phyloP scores from a whole-genome alignment of 2,888 invertebrate species.

The Tinea semifulvella region DNA sequence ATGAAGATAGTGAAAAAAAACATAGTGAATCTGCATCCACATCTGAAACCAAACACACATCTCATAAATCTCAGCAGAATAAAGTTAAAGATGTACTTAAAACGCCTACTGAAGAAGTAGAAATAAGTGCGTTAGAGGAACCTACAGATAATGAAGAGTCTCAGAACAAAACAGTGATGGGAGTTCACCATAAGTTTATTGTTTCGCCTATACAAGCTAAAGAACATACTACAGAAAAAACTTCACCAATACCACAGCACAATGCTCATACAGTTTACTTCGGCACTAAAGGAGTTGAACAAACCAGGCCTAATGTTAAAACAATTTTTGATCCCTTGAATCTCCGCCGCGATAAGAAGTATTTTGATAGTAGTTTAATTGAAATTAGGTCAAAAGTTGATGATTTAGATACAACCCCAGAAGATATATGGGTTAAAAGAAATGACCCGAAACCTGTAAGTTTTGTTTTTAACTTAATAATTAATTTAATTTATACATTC shows the following conservation, averaged over 20 bases:
- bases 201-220: constrained; percentile 42
- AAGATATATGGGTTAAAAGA: constrained; percentile 78
- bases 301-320: constrained; percentile 68
- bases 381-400: constrained; percentile 81
- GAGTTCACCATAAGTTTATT: constrained; percentile 50
- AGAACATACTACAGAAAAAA: constrained; percentile 50
- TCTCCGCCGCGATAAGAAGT: constrained; percentile 78
- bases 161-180: constrained; percentile 46
- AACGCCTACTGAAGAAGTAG: constrained; percentile 65
- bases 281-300: constrained; percentile 67
- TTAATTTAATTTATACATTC: neutral
- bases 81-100: neutral
- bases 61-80: neutral
- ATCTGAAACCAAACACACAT: neutral
- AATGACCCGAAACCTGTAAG: constrained; percentile 67
- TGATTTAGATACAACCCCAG: constrained; percentile 69
- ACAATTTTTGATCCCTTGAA: constrained; percentile 65
- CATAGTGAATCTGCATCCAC: constrained; percentile 26
- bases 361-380: constrained; percentile 83
- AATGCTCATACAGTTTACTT: constrained; percentile 76
- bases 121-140: constrained; percentile 52
- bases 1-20: constrained; percentile 74
- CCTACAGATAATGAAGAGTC: constrained; percentile 38
- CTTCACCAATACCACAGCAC: constrained; percentile 51
- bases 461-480: constrained; percentile 18